Evolutionary conservation across 2,888 invertebrate genomes (phyloP).

Genomic region (Gymnoscelis rufifasciata): DNA sequence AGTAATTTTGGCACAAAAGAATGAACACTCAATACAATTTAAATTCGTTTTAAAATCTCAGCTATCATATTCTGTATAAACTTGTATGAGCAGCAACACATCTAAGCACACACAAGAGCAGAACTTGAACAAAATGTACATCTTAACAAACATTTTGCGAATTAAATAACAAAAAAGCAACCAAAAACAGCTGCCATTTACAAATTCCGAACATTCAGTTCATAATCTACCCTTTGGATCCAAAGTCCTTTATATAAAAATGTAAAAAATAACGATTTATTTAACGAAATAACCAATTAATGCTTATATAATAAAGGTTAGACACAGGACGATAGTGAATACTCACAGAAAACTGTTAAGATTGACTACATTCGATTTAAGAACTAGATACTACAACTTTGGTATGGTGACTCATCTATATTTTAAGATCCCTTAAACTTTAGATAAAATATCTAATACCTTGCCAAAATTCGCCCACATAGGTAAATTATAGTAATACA

Average conservation of each 20-base stretch:
- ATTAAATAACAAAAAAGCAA: background rate
- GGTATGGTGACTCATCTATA: conserved; percentile 5
- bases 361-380: conserved; percentile 9
- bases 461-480: no score
- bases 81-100: no score
- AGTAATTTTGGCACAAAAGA: conserved; percentile 45
- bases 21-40: conserved; percentile 31
- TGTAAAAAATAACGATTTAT: conserved; percentile 19
- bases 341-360: conserved; percentile 22
- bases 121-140: conserved; percentile 34
- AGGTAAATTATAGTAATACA: no score
- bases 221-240: conserved; percentile 11
- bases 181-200: conserved; percentile 2
- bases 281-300: conserved; percentile 5
- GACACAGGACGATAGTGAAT: conserved; percentile 13
- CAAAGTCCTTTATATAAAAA: conserved; percentile 23
- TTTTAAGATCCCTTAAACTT: background rate
- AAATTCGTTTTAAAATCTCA: conserved; percentile 36
- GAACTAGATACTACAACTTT: background rate
- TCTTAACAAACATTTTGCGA: conserved; percentile 11
- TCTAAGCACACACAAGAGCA: no score
- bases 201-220: conserved; percentile 3
- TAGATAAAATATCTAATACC: no score
- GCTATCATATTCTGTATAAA: no score
- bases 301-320: conserved; percentile 4